These are phyloP conservation scores for Nemurella pictetii DNA, from an alignment of 2,888 invertebrate genomes.

Conservation along the genomic window DNA sequence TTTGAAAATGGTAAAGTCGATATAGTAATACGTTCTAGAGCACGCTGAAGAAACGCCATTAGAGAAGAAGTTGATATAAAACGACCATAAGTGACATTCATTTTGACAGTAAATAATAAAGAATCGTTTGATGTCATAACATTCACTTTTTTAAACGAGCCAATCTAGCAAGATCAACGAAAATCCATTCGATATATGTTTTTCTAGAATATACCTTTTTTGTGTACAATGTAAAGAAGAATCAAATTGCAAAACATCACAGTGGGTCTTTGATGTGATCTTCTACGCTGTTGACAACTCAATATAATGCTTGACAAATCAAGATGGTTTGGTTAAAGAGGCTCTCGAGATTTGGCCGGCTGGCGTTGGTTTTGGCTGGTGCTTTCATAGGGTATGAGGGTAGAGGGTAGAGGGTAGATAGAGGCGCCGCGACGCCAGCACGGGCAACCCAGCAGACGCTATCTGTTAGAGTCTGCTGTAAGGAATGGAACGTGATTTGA, in stretches of 20 bases:
- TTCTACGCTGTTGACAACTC: constrained; percentile 13
- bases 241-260: neutral
- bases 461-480: constrained; percentile 35
- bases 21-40: neutral
- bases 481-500: constrained; percentile 36
- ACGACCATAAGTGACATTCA: neutral
- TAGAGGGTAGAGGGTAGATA: neutral
- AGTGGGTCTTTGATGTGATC: neutral
- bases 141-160: neutral
- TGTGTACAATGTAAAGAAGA: neutral
- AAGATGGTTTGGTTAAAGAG: constrained; percentile 33
- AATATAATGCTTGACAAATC: constrained; percentile 29
- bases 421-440: neutral
- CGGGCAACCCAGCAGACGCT: constrained; percentile 18
- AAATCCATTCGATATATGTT: neutral
- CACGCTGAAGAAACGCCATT: neutral
- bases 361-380: constrained; percentile 6
- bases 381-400: no score
- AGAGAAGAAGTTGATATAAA: neutral
- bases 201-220: neutral
- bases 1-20: neutral
- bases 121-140: neutral
- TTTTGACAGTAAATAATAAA: neutral
- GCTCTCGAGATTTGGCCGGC: constrained; percentile 21
- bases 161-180: neutral